Conservation (phyloP, 2,797 vertebrate species). For the Myotis pilosus region DNA sequence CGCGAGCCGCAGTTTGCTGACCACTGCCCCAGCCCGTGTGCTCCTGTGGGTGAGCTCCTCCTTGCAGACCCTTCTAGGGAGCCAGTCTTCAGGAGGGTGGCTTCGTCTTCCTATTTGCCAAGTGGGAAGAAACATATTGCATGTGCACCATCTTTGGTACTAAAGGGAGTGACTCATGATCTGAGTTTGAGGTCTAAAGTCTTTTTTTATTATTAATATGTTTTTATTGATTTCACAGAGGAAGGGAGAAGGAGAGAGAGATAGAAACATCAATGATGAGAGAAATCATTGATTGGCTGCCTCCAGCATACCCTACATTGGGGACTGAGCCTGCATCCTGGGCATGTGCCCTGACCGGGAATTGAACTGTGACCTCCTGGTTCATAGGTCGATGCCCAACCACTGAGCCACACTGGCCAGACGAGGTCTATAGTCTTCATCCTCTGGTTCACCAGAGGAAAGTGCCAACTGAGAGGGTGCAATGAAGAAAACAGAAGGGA, state of each 20-base stretch:
- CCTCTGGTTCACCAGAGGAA: background rate
- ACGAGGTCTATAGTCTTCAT: background rate
- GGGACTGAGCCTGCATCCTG: no score
- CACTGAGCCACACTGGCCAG: no score
- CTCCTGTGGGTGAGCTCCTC: no score
- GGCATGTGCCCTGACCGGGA: no score
- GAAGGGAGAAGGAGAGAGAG: no score
- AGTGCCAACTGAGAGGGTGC: background rate
- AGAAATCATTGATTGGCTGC: no score
- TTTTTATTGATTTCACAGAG: no score
- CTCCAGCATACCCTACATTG: no score
- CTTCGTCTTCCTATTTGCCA: background rate
- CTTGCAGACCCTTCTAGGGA: background rate
- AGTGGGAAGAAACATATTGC: background rate
- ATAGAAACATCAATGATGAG: no score
- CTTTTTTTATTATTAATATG: background rate
- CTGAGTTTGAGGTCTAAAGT: background rate
- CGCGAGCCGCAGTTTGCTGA: no score
- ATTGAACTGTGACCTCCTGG: no score
- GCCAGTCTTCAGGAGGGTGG: background rate
- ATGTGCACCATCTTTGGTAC: background rate
- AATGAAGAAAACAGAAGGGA: background rate
- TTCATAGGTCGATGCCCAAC: no score
- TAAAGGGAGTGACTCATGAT: background rate
- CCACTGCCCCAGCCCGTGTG: fast-evolving